These are phyloP conservation scores for Acipenser oxyrinchus DNA, from an alignment of 2,797 vertebrate species.

Conservation along the genomic window DNA sequence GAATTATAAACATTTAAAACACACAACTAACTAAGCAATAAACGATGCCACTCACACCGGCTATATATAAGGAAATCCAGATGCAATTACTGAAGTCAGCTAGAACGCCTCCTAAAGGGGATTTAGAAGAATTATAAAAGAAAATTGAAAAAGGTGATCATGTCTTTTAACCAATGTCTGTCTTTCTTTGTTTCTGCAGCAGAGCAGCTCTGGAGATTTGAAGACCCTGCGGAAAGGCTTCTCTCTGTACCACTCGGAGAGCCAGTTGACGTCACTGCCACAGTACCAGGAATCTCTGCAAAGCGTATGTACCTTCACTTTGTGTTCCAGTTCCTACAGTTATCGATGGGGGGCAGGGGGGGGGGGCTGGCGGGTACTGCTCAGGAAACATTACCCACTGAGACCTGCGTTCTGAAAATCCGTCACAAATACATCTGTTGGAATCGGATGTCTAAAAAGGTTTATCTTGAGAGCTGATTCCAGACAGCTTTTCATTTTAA, in stretches of 20 bases:
- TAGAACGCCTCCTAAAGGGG: background rate
- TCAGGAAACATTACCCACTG: background rate
- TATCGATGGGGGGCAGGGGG: background rate
- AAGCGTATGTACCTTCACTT: slow-evolving; percentile 62
- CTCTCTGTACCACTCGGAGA: slow-evolving; percentile 87
- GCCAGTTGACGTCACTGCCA: slow-evolving; percentile 79
- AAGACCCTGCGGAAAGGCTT: slow-evolving; percentile 82
- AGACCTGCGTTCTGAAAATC: background rate
- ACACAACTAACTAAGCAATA: too few relatives aligned
- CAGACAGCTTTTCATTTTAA: slow-evolving; percentile 15
- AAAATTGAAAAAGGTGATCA: background rate
- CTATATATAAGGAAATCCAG: too few relatives aligned
- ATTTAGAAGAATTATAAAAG: background rate
- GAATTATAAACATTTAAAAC: too few relatives aligned
- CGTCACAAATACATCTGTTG: background rate
- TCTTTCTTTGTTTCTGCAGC: slow-evolving; percentile 40
- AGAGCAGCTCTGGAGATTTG: slow-evolving; percentile 76
- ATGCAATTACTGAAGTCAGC: background rate
- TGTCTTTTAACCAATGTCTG: slow-evolving; percentile 1
- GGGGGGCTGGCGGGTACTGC: background rate
- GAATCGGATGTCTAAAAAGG: slow-evolving; percentile 12
- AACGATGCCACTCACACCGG: too few relatives aligned
- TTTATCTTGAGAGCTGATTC: slow-evolving; percentile 19
- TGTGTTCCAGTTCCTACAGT: background rate
- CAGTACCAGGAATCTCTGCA: slow-evolving; percentile 81